Evolutionary conservation across 2,888 invertebrate species (phyloP), one percentile per base, ranked within the genome.

Genomic region (Cistogaster globosa): DNA sequence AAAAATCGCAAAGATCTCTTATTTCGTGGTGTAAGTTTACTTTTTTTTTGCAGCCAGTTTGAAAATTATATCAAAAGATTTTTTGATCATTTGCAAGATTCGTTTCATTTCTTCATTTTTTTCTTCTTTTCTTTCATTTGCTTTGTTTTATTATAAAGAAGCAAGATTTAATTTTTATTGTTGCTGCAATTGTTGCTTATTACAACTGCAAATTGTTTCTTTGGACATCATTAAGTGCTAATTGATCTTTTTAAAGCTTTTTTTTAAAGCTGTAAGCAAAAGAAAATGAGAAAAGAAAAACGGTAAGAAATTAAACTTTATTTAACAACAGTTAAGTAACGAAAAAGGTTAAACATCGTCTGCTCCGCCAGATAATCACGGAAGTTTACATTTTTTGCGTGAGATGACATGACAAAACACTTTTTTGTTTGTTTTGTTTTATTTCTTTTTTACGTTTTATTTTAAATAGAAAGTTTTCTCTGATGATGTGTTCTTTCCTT

Each of bases 191-290:
- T 74, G 80, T 53, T 67, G 72, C 77, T 79, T 74, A 48, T 63
- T 62, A 42, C 78, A 45, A 16, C 75, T 78, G 69, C 78, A 83
- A 83, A 83, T 85, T 79, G 78, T 85, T 85, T 83, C 42, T 74
- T 74, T 83, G 78, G 85, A 85, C 85, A 85, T 83, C 85, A 85
- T 85, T 85, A 83, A 85, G 85, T 85, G 85, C 85, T 85, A 85
- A 85, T 85, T 85, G 85, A 85, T 85, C 85, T 85, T 81, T 83
- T 53, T 55, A 58, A 67, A 83, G 68, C 38, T 42, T 67, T 32
- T 67, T 32, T 32, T 5, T 83, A 32, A 18, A 26, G 51, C 57
- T 51, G 5, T 18, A 62, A 45, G 22, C 8, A 36, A 58, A 12
- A 53, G 38, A 60, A 67, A 55, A 78, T 48, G 32, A 32, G 32